A percentile compares a stretch with the other conserved stretches of the same genome.
Conservation (phyloP, 2,113 vertebrate genomes). For the Myanophis thanlyinensis region DNA sequence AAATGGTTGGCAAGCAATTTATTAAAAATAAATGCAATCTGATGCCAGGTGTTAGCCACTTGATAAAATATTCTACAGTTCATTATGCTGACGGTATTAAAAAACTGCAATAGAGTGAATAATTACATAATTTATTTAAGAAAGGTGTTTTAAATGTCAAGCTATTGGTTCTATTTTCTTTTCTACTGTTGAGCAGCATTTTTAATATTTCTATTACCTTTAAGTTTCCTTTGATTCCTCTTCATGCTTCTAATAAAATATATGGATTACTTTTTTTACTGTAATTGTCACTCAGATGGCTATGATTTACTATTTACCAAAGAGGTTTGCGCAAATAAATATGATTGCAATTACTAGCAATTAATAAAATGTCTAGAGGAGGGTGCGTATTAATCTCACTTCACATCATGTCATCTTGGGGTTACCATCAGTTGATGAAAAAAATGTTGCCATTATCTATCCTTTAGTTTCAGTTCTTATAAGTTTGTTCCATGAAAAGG, state of each 20-base stretch:
- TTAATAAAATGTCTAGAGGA: neutral
- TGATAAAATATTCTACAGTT: neutral
- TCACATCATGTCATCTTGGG: neutral
- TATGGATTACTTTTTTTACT: neutral
- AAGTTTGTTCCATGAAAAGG: neutral
- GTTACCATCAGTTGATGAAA: neutral
- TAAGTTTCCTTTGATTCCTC: neutral
- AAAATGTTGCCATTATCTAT: neutral
- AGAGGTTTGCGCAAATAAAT: neutral
- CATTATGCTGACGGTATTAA: neutral
- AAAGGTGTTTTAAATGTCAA: neutral
- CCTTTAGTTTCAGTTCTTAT: neutral
- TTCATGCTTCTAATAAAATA: neutral
- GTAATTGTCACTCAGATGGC: neutral
- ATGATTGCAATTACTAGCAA: neutral
- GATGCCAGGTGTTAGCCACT: neutral
- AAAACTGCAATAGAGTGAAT: neutral
- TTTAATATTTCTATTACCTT: neutral
- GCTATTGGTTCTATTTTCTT: neutral
- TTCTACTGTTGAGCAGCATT: neutral
- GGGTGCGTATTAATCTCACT: neutral
- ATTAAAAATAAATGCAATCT: neutral
- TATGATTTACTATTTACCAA: neutral
- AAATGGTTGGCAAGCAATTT: neutral
- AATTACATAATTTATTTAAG: conserved; percentile 24